Percentiles rank a stretch among this genome's conserved stretches.
Evolutionary conservation across 2,888 invertebrate genomes (phyloP).

Genomic region (Desoria tigrina): DNA sequence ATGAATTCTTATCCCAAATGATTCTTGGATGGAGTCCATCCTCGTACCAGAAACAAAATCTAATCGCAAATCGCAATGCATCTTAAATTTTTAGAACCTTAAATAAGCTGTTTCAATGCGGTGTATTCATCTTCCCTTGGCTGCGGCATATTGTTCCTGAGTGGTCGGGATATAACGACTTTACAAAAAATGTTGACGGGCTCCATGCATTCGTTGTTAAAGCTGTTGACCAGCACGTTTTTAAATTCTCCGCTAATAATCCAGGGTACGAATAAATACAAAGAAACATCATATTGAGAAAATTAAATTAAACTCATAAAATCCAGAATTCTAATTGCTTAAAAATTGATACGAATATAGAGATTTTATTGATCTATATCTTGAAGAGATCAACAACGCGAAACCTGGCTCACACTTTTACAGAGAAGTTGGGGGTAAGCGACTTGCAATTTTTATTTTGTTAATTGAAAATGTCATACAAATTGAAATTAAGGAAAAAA

Average conservation of each 20-base stretch:
- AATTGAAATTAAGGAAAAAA: no score
- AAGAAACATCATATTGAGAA: no score
- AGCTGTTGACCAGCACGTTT: constrained; percentile 12
- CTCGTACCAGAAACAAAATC: no score
- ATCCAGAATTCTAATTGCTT: no score
- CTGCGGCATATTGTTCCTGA: constrained; percentile 25
- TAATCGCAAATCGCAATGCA: no score
- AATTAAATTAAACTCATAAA: no score
- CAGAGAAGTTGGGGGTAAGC: constrained; percentile 20
- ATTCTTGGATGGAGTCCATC: no score
- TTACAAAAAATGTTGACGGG: constrained; percentile 9
- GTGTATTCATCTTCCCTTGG: constrained; percentile 24
- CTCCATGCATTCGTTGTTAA: constrained; percentile 14
- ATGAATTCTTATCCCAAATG: no score
- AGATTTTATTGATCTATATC: constrained; percentile 28
- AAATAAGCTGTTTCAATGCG: constrained; percentile 4
- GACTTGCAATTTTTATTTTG: constrained; percentile 3
- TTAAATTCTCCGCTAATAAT: no score
- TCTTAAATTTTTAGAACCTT: constrained; percentile 1
- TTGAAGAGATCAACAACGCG: constrained; percentile 22
- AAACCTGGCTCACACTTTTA: constrained; percentile 22
- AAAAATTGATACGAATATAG: no score
- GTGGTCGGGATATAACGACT: constrained; percentile 19
- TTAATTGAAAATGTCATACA: background rate
- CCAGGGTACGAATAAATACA: no score